phyloP scores from a whole-genome alignment of 2,797 vertebrate genomes.

The Anisognathus igniventris region DNA sequence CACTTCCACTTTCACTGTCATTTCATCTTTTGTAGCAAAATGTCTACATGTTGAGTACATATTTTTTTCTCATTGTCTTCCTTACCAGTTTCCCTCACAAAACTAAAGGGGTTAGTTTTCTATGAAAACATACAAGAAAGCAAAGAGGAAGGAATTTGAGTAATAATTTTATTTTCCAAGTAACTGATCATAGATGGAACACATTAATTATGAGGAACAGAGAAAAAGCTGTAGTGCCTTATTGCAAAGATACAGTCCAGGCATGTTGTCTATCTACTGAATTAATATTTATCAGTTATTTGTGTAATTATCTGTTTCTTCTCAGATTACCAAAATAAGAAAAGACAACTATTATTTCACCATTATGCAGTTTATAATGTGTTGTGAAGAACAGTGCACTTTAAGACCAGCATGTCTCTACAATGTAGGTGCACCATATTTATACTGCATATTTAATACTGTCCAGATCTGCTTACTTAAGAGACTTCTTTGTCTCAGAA shows the following conservation, averaged over 20 bases:
- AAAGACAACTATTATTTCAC: background rate
- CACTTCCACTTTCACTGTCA: accelerated
- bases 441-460: background rate
- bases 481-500: background rate
- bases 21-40: background rate
- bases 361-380: background rate
- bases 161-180: background rate
- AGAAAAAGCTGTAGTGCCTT: background rate
- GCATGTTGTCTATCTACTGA: background rate
- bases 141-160: background rate
- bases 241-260: background rate
- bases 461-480: background rate
- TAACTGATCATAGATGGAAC: background rate
- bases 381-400: background rate
- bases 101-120: background rate
- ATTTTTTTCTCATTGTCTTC: background rate
- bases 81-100: background rate
- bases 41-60: background rate
- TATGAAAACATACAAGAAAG: background rate
- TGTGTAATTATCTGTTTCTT: background rate
- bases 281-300: background rate
- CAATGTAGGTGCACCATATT: background rate
- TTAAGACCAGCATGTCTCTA: background rate
- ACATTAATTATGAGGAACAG: background rate
- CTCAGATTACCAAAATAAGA: background rate